These are phyloP conservation scores for Corythaixoides concolor DNA, from an alignment of 2,113 vertebrate genomes.

Conservation along the genomic window DNA sequence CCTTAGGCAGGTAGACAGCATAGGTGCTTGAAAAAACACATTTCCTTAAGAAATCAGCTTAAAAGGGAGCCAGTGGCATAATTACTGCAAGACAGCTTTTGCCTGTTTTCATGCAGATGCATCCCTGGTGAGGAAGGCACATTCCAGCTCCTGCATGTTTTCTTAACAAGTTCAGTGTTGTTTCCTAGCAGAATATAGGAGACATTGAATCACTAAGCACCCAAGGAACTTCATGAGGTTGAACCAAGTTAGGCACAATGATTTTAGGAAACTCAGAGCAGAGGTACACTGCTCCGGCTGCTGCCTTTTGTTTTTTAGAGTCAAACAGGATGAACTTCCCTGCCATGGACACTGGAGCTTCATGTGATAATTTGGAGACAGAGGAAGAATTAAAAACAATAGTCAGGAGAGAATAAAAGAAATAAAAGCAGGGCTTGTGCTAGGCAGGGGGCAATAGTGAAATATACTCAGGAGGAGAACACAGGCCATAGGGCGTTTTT, in stretches of 20 bases:
- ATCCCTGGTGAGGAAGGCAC: not conserved
- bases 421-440: not conserved
- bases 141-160: not conserved
- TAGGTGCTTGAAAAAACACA: not conserved
- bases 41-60: not conserved
- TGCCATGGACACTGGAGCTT: rapidly evolving
- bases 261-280: not conserved
- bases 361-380: not conserved
- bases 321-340: not conserved
- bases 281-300: not conserved
- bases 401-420: not conserved
- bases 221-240: not conserved
- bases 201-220: not conserved
- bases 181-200: not conserved
- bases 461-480: not conserved
- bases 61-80: not conserved
- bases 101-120: not conserved
- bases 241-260: not conserved
- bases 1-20: not conserved
- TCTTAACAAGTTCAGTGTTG: not conserved
- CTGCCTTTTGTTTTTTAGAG: not conserved
- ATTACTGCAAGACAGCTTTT: not conserved
- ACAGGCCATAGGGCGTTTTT: not conserved
- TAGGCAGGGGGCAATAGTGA: not conserved
- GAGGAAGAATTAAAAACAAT: not conserved